Evolutionary conservation across 2,888 invertebrate genomes (phyloP).

Genomic region (Saturnia pavonia): DNA sequence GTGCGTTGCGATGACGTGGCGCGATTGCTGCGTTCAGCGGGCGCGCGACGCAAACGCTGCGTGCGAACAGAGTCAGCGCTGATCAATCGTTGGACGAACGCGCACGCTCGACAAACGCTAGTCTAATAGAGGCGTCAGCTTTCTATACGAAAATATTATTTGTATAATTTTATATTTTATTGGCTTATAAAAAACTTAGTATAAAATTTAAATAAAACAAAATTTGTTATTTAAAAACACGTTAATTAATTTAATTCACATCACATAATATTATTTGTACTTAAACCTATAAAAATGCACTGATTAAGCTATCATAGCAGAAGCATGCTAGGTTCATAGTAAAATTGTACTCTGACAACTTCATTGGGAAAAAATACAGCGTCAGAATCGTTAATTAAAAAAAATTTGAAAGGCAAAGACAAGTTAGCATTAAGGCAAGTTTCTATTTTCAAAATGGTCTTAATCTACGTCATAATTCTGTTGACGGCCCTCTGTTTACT

Average conservation of each 20-base stretch:
- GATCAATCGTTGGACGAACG: too few relatives aligned
- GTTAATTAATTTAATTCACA: constrained; percentile 7
- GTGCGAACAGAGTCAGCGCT: too few relatives aligned
- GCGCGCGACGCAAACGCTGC: too few relatives aligned
- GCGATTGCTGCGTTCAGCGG: too few relatives aligned
- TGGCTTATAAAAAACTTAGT: neutral
- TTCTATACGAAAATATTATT: too few relatives aligned
- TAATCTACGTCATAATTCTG: neutral
- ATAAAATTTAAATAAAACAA: neutral
- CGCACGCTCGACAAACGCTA: too few relatives aligned
- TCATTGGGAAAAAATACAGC: neutral
- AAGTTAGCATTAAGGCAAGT: too few relatives aligned
- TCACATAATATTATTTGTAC: constrained; percentile 6
- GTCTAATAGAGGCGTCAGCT: too few relatives aligned
- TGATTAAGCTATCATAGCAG: neutral
- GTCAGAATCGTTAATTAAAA: neutral
- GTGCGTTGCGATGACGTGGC: too few relatives aligned
- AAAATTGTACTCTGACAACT: constrained; percentile 3
- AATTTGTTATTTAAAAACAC: neutral
- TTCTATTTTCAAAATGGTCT: neutral
- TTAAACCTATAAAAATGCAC: constrained; percentile 3
- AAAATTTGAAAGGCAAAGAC: too few relatives aligned
- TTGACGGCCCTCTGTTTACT: neutral
- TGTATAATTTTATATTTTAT: neutral
- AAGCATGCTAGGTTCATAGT: neutral